Evolutionary conservation across 1,140 invertebrate genomes (phyloP), one percentile per base, ranked within the genome.

Genomic region (Monomorium pharaonis): DNA sequence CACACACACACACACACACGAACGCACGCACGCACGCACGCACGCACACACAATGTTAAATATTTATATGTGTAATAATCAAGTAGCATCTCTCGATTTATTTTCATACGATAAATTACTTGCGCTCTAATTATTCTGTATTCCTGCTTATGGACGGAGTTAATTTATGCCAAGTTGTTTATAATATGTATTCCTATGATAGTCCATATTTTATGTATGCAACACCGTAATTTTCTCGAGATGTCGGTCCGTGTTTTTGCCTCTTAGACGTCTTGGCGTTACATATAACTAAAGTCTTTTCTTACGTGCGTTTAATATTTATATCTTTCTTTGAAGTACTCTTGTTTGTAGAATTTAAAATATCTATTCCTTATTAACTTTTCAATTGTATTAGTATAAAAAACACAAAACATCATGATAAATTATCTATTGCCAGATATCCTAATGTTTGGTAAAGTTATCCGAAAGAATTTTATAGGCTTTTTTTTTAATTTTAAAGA

Each of bases 281-380:
- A 81, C 60, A 86, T 49, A 86, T 88, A 78, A 88, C 88, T 56
- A 63, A 65, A 58, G n/a, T 84, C 75, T 85, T 86, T 80, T 75
- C 83, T 86, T 84, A 86, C 86, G 88, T 88, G 84, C 62, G 37
- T 88, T 86, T 88, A 89, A 89, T 89, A 89, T 89, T 89, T 89
- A 88, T 88, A 69, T 65, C 62, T 84, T 62, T 56, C 44, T 0
- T 2, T 4, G 33, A 76, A 60, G n/a, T 65, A 27, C 24, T 49
- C 60, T 51, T 5, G 27, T 65, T n/a, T 42, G n/a, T 6, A 21
- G 76, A 78, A 78, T 51, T 65, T 49, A 51, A 14, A 14, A 14
- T 58, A 65, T 65, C 54, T 78, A 24, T 14, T 7, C 6, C 0
- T 42, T 51, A 6, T 65, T 65, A 30, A 78, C 18, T 60, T 21